Percentiles rank a stretch among this genome's conserved stretches.
These are phyloP conservation scores for Xerus inauris DNA, from an alignment of 2,113 vertebrate species.

Conservation along the genomic window DNA sequence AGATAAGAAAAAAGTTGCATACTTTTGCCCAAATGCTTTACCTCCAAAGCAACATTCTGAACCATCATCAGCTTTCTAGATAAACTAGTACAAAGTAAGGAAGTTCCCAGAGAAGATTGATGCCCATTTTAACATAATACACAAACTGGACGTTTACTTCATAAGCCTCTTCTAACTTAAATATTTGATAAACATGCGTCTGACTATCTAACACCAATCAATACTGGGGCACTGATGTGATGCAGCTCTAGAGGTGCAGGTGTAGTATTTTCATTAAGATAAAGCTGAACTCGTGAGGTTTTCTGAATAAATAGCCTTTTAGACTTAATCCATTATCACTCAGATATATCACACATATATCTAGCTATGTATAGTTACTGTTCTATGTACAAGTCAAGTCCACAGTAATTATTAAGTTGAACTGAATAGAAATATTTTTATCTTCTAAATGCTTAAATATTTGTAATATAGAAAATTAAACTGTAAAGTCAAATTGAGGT, in stretches of 20 bases:
- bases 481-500: background rate
- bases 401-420: background rate
- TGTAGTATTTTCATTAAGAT: background rate
- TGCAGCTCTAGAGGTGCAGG: background rate
- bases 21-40: background rate
- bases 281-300: background rate
- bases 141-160: background rate
- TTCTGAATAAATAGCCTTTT: background rate
- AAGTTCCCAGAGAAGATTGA: background rate
- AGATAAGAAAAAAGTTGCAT: background rate
- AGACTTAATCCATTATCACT: background rate
- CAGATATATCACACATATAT: background rate
- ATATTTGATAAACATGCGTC: background rate
- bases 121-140: background rate
- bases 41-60: background rate
- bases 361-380: background rate
- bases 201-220: background rate
- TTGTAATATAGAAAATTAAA: conserved; percentile 1
- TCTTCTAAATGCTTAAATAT: background rate
- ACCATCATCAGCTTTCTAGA: background rate
- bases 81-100: background rate
- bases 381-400: background rate
- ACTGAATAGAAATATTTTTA: background rate
- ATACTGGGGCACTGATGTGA: background rate
- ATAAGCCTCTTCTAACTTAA: background rate